Evolutionary conservation across 2,797 vertebrate genomes (phyloP).

Genomic region (Merluccius polli): DNA sequence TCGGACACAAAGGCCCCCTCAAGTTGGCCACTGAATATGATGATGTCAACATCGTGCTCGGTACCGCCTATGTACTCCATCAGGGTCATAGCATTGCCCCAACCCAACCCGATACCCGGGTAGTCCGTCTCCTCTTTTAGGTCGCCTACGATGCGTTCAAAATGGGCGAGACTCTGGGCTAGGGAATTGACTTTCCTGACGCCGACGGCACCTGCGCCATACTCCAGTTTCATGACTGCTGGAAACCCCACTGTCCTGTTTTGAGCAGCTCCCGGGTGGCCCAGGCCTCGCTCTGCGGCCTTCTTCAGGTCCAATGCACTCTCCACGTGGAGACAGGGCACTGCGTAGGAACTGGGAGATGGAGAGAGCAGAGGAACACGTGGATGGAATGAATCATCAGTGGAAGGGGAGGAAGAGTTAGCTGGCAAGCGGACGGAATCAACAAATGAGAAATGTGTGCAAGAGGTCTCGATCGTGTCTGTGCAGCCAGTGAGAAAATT

Average conservation of each 20-base stretch:
- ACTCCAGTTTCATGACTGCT: slow-evolving; percentile 77
- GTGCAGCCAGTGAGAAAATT: neutral
- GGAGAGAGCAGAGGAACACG: slow-evolving; percentile 51
- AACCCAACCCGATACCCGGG: slow-evolving; percentile 75
- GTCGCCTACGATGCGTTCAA: slow-evolving; percentile 65
- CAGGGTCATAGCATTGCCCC: slow-evolving; percentile 75
- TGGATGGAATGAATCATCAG: neutral
- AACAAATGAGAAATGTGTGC: slow-evolving; percentile 46
- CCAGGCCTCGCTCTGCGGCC: slow-evolving; percentile 35
- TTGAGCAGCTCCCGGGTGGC: neutral
- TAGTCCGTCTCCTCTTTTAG: slow-evolving; percentile 69
- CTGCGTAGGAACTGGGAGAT: slow-evolving; percentile 60
- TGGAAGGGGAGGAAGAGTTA: neutral
- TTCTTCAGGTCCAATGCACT: slow-evolving; percentile 65
- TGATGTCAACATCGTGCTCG: slow-evolving; percentile 77
- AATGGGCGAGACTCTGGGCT: slow-evolving; percentile 67
- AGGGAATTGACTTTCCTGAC: slow-evolving; percentile 65
- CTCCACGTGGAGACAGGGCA: slow-evolving; percentile 69
- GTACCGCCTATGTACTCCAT: slow-evolving; percentile 79
- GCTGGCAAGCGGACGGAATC: neutral
- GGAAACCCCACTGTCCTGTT: slow-evolving; percentile 63
- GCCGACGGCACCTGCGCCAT: slow-evolving; percentile 71
- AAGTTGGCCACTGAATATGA: slow-evolving; percentile 66
- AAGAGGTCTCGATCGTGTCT: slow-evolving; percentile 38
- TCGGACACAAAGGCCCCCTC: slow-evolving; percentile 76